phyloP scores from a whole-genome alignment of 2,797 vertebrate species.

The Gymnoscopelus microlampas region DNA sequence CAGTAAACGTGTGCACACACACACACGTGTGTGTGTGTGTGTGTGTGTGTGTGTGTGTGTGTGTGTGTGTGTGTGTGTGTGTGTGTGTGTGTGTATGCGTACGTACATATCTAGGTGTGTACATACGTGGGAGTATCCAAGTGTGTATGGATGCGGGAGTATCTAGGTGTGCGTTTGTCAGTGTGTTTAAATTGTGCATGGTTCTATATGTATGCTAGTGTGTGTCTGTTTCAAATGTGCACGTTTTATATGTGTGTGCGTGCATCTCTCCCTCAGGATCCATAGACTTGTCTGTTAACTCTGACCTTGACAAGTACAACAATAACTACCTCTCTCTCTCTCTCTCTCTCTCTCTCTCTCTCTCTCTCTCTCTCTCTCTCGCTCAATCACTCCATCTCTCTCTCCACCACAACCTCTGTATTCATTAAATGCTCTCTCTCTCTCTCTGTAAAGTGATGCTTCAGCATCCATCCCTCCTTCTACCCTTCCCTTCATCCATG shows the following conservation, averaged over 20 bases:
- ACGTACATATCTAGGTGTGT: no score
- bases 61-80: no score
- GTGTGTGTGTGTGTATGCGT: no score
- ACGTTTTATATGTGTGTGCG: background rate
- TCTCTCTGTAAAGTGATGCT: slow-evolving; percentile 72
- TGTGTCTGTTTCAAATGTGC: background rate
- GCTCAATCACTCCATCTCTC: slow-evolving; percentile 85
- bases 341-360: slow-evolving; percentile 50
- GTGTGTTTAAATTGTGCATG: background rate
- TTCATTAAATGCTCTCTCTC: slow-evolving; percentile 78
- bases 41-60: no score
- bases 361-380: slow-evolving; percentile 91
- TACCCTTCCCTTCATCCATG: slow-evolving; percentile 84
- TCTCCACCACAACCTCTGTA: slow-evolving; percentile 77
- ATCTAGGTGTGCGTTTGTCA: background rate
- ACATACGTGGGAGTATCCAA: no score
- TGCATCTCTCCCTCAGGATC: slow-evolving; percentile 55
- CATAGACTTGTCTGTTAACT: slow-evolving; percentile 53
- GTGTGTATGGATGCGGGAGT: no score
- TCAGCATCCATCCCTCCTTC: no score
- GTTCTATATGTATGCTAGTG: background rate
- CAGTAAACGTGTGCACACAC: no score
- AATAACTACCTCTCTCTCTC: slow-evolving; percentile 43
- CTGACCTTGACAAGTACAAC: slow-evolving; percentile 71
- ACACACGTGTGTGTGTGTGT: no score